Evolutionary conservation across 2,888 invertebrate species (phyloP), one percentile per base, ranked within the genome.

Genomic region (Cynaeus angustus): DNA sequence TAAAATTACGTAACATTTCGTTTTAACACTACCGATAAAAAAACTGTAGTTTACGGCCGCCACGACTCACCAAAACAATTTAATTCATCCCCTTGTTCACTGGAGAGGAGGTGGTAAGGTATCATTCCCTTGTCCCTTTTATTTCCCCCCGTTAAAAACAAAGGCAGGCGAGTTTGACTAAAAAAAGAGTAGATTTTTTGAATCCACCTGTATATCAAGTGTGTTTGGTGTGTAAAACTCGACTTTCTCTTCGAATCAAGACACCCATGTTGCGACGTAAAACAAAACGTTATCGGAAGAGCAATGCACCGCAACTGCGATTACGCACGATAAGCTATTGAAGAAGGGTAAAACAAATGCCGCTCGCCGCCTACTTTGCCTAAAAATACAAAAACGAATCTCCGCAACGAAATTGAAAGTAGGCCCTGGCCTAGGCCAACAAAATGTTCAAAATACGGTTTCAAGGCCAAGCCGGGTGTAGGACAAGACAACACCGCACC

Each of bases 381-480:
- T 41, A 41, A 41, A 41, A 41, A 41, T 41, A 41, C 41, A 13
- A 13, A 13, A 13, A 55, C 21, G 13, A 48, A 48, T 21, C 14
- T 2, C 21, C 9, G 21, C 16, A 56, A 10, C 41, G 58, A 61
- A 61, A 62, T 37, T 12, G 12, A 45, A 52, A 14, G 59, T 38
- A 46, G 58, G 71, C 68, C 72, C 66, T 72, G 78, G 72, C 77
- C 77, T 78, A 77, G 74, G 74, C 61, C 75, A 79, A 77, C 76
- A 78, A 28, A 77, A 75, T 74, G 73, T 69, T 69, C 66, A 66
- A 77, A 75, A 75, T 74, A 74, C 71, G 72, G 72, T 74, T 72
- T 80, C 80, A 80, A 80, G 80, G 80, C 79, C 79, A 79, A 68
- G 77, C 79, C 80, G 79, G 79, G 77, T 75, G 76, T 58, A 72